Evolutionary conservation across 2,888 invertebrate species (phyloP).

Genomic region (Patella pellucida): DNA sequence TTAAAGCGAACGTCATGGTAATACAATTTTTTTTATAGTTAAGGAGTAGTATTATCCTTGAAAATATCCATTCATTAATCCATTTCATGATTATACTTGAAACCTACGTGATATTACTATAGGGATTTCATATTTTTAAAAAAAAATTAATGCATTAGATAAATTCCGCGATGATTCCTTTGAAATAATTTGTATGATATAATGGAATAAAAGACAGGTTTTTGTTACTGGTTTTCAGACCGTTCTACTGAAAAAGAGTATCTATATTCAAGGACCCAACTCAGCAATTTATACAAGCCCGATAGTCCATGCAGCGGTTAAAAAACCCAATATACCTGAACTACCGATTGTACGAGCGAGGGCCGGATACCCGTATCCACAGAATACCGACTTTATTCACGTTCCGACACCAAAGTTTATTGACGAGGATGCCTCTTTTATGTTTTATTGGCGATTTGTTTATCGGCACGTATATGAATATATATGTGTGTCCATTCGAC

Average conservation of each 20-base stretch:
- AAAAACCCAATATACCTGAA: background rate
- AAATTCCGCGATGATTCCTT: too few relatives aligned
- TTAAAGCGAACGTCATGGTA: too few relatives aligned
- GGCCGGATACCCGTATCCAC: background rate
- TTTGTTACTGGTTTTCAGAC: background rate
- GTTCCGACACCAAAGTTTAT: slow-evolving; percentile 9
- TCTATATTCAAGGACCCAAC: background rate
- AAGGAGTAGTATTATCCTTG: too few relatives aligned
- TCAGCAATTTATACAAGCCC: background rate
- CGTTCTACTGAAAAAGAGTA: background rate
- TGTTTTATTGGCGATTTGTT: slow-evolving; percentile 22
- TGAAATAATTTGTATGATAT: background rate
- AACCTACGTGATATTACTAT: too few relatives aligned
- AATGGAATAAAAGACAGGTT: background rate
- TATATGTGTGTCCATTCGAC: slow-evolving; percentile 9
- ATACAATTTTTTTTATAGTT: too few relatives aligned
- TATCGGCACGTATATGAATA: slow-evolving; percentile 17
- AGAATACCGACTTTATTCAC: background rate
- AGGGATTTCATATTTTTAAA: too few relatives aligned
- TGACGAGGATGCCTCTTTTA: slow-evolving; percentile 11
- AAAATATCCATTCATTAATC: too few relatives aligned
- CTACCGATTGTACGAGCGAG: background rate
- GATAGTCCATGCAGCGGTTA: background rate
- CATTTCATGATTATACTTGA: too few relatives aligned
- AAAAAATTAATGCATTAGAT: too few relatives aligned